Evolutionary conservation across 2,797 vertebrate genomes (phyloP), one percentile per base, ranked within the genome.

Genomic region (Chelon labrosus): DNA sequence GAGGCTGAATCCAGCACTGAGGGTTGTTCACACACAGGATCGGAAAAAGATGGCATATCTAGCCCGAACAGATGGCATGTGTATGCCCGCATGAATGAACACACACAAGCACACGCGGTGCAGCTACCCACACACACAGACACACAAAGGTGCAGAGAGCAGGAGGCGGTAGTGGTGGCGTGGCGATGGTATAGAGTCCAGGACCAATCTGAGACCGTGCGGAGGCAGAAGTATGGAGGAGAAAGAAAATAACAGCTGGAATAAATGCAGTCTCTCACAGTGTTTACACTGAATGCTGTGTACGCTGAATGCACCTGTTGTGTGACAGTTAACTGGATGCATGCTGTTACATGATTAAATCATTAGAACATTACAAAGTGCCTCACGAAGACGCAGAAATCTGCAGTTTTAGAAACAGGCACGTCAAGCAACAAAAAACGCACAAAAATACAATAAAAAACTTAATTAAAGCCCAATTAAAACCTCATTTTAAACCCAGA

Each of bases 11-110:
- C 42, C 65, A 49, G 60, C 49, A 3, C 2, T 39, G 58, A 77
- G 50, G 27, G 11, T 74, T 79, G 76, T 83, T 78, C 79, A 65
- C 74, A 86, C 80, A 85, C 79, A 70, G 69, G 65, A 85, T 60
- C 35, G 25, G 83, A 74, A 73, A 67, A 83, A 75, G 79, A 86
- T 89, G 77, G 79, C 85, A 73, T 92, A 92, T 93, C 91, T 91
- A 44, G 59, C 61, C 85, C 71, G 83, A 91, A 89, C 92, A 93
- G 89, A 93, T 90, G 90, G 89, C 73, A 68, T 83, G 72, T 76
- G 82, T 76, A 62, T 7, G 52, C 65, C 69, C 59, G 85, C 86
- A 90, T 86, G 87, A 83, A 86, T 88, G 79, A 82, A 71, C 73
- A 79, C 75, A 73, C 72, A 67, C 78, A 73, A 58, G 4, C 55